Evolutionary conservation across 1,140 invertebrate genomes (phyloP), one percentile per base, ranked within the genome.

Genomic region (Penaeus vannamei): DNA sequence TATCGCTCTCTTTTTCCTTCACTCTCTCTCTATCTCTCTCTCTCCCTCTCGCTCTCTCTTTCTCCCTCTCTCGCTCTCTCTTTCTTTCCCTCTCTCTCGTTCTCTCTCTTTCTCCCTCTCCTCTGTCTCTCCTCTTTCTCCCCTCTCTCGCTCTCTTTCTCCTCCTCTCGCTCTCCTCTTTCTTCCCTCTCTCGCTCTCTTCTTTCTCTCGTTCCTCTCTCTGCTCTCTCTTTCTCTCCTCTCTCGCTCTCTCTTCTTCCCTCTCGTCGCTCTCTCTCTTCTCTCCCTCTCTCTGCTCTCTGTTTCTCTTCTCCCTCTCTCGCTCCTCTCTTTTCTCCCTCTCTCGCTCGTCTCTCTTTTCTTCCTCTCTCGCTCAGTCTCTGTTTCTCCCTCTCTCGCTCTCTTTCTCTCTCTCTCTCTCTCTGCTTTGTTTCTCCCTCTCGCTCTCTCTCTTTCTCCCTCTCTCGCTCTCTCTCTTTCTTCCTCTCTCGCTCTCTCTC

Each of bases 61-160:
- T 64, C 62, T n/a, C 62, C n/a, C 62, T 64, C 62, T 64, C 62
- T 64, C n/a, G 17, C 62, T 64, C 62, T 64, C 62, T 64, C 62
- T n/a, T n/a, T 64, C 62, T n/a, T 64, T 64, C 62, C n/a, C 62
- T 64, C 62, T 64, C 62, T 64, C 62, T 64, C 62, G 17, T n/a
- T 64, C 62, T 64, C 62, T 64, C 62, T 64, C 62, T 64, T n/a
- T 64, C 62, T 64, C n/a, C n/a, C n/a, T n/a, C n/a, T n/a, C n/a
- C n/a, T n/a, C n/a, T n/a, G n/a, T n/a, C n/a, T n/a, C n/a, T n/a
- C n/a, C 62, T 64, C 62, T 64, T n/a, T 64, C n/a, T n/a, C n/a
- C 62, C n/a, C 62, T 64, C 62, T 64, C 62, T 64, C 62, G n/a
- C n/a, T n/a, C n/a, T n/a, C n/a, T n/a, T n/a, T n/a, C n/a, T n/a